Evolutionary conservation across 2,888 invertebrate species (phyloP).

Genomic region (Chymomyza amoena): DNA sequence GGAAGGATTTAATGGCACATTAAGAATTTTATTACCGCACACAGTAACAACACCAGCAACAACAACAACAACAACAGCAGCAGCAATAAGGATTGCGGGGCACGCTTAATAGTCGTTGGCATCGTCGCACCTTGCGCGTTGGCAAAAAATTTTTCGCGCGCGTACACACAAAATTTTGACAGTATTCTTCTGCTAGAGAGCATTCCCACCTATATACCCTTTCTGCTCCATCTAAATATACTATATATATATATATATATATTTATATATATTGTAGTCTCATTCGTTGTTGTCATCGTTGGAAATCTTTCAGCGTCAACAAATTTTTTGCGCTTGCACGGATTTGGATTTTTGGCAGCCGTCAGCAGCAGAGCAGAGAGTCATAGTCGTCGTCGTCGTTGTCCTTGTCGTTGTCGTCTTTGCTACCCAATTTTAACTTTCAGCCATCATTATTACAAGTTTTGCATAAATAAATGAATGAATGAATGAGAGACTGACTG

Average conservation of each 20-base stretch:
- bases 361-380: not conserved
- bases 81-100: conserved; percentile 16
- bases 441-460: conserved; percentile 62
- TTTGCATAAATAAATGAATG: conserved; percentile 69
- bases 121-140: conserved; percentile 54
- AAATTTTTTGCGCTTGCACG: conserved; percentile 47
- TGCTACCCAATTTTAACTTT: conserved; percentile 8
- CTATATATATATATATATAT: not conserved
- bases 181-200: conserved; percentile 13
- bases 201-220: not conserved
- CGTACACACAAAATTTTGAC: conserved; percentile 67
- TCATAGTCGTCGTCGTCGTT: not conserved
- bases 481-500: conserved; percentile 34
- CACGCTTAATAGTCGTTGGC: conserved; percentile 49
- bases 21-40: conserved; percentile 77
- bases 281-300: conserved; percentile 26
- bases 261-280: not conserved
- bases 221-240: too few species aligned
- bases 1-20: conserved; percentile 78
- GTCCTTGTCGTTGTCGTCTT: not conserved
- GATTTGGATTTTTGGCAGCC: conserved; percentile 32
- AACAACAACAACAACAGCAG: conserved; percentile 33
- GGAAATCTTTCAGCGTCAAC: conserved; percentile 62
- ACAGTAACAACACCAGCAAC: conserved; percentile 3
- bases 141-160: conserved; percentile 41